A percentile compares a stretch with the other conserved stretches of the same genome.
These are phyloP conservation scores for Brachyalestes nurse DNA, from an alignment of 2,797 vertebrate genomes.

Conservation along the genomic window DNA sequence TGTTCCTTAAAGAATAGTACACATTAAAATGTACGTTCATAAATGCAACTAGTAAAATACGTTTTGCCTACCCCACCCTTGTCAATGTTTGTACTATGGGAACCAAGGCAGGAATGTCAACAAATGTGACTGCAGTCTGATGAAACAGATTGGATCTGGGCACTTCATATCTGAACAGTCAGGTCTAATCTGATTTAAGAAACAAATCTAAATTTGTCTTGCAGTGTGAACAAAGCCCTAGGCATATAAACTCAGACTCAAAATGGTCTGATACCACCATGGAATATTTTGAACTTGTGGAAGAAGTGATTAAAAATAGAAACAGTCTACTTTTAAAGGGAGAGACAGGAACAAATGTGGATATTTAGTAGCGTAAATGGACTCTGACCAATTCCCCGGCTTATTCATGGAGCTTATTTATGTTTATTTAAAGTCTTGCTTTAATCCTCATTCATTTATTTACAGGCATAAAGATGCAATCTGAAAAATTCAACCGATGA, in stretches of 20 bases:
- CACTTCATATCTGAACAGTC: no score
- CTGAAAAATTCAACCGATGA: slow-evolving; percentile 37
- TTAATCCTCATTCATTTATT: slow-evolving; percentile 51
- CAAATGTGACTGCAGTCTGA: no score
- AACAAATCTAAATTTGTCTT: no score
- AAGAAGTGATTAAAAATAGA: slow-evolving; percentile 53
- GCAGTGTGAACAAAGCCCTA: neutral
- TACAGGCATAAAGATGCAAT: slow-evolving; percentile 45
- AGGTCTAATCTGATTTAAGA: no score
- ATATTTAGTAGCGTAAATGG: slow-evolving; percentile 55
- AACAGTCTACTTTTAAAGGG: slow-evolving; percentile 27
- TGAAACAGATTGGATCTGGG: no score
- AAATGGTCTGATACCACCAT: slow-evolving; percentile 35
- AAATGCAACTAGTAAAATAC: no score
- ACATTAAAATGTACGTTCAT: no score
- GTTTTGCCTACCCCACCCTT: no score
- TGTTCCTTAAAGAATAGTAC: no score
- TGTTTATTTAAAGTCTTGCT: slow-evolving; percentile 49
- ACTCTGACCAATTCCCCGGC: slow-evolving; percentile 9
- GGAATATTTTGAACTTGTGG: slow-evolving; percentile 42
- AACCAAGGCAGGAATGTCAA: no score
- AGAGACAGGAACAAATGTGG: slow-evolving; percentile 47
- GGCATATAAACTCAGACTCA: slow-evolving; percentile 31
- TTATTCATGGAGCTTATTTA: slow-evolving; percentile 43
- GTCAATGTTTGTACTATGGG: no score